Percentiles rank a stretch among this genome's conserved stretches.
Evolutionary conservation across 2,888 invertebrate genomes (phyloP).

Genomic region (Diloba caeruleocephala): DNA sequence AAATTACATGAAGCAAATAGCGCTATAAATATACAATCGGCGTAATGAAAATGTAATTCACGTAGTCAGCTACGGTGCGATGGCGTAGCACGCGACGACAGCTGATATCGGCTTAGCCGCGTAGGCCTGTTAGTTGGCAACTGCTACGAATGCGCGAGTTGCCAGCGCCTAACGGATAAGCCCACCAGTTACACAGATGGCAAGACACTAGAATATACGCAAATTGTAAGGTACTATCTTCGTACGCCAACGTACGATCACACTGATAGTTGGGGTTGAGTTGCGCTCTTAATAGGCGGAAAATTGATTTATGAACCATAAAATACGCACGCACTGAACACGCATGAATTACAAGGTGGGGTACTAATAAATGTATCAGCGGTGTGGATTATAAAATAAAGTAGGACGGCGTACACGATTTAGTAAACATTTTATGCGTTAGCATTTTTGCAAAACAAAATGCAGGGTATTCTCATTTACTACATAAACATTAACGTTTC

Average conservation of each 20-base stretch:
- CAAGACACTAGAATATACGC: constrained; percentile 48
- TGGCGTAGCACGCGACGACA: constrained; percentile 71
- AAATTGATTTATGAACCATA: constrained; percentile 53
- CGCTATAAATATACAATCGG: constrained; percentile 25
- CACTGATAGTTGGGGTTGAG: constrained; percentile 28
- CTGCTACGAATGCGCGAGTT: constrained; percentile 79
- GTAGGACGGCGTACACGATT: constrained; percentile 22
- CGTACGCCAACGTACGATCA: constrained; percentile 2
- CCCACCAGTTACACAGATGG: constrained; percentile 64
- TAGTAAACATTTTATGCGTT: constrained; percentile 8
- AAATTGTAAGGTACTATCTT: constrained; percentile 26
- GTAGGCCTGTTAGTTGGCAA: constrained; percentile 82
- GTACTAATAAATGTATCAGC: constrained; percentile 51
- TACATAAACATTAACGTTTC: not conserved
- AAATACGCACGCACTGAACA: constrained; percentile 42
- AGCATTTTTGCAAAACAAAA: constrained; percentile 1
- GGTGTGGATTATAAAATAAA: constrained; percentile 43
- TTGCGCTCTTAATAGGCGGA: constrained; percentile 43
- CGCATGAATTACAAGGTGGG: constrained; percentile 38
- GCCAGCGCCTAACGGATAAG: constrained; percentile 76
- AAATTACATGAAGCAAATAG: constrained; percentile 20
- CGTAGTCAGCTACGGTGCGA: constrained; percentile 66
- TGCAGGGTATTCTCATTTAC: constrained; percentile 8
- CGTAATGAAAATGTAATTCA: constrained; percentile 52
- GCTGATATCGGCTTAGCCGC: constrained; percentile 77